A percentile compares a stretch with the other conserved stretches of the same genome.
Conservation (phyloP, 2,113 vertebrate genomes). For the Etheostoma spectabile region DNA sequence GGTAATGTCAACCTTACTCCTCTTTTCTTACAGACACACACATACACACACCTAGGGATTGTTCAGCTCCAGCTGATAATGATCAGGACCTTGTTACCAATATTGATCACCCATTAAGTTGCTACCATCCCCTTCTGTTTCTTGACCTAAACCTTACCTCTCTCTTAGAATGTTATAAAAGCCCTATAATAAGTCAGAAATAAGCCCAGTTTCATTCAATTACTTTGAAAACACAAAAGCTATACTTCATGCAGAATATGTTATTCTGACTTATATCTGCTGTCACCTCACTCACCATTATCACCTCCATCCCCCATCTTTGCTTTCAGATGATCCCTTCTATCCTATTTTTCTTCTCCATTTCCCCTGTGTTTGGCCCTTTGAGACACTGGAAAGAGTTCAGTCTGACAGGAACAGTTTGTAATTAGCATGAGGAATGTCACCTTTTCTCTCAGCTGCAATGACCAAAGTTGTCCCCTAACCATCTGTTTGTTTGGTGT, state of each 20-base stretch:
- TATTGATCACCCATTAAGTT: constrained; percentile 18
- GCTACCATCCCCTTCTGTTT: background rate
- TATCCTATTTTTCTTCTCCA: background rate
- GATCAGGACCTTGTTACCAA: background rate
- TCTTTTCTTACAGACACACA: background rate
- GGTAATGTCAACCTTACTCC: background rate
- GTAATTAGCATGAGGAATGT: constrained; percentile 78
- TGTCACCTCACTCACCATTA: background rate
- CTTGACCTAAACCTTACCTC: background rate
- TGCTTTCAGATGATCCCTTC: background rate
- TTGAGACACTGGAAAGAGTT: constrained; percentile 34
- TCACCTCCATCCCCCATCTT: background rate
- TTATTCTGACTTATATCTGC: constrained; percentile 12
- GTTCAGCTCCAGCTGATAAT: constrained; percentile 8
- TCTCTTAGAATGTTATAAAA: background rate
- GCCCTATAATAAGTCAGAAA: background rate
- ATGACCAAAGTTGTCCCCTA: constrained; percentile 39
- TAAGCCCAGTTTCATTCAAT: background rate
- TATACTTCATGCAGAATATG: background rate
- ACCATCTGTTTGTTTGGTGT: constrained; percentile 72
- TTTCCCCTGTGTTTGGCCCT: constrained; percentile 25
- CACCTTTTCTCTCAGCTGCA: constrained; percentile 70
- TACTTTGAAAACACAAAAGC: background rate
- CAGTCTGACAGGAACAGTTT: constrained; percentile 57
- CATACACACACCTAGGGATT: background rate